phyloP scores from a whole-genome alignment of 2,888 invertebrate species.

The Drosophila longiperda region DNA sequence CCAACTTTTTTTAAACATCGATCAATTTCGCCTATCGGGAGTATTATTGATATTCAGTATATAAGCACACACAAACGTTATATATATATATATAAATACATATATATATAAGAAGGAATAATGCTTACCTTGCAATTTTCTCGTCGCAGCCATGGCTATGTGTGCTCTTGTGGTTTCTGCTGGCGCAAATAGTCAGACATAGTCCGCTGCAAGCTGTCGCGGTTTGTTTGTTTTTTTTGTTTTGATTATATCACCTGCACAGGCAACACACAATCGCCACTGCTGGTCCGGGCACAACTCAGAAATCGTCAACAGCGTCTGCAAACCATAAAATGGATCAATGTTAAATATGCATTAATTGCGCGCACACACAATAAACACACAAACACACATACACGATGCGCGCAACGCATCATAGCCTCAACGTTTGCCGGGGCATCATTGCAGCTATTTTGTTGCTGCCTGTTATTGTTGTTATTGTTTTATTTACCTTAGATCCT shows the following conservation, averaged over 20 bases:
- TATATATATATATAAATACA: background rate
- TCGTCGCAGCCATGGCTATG: slow-evolving; percentile 99
- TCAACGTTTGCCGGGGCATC: slow-evolving; percentile 28
- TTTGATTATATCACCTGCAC: slow-evolving; percentile 50
- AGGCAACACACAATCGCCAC: slow-evolving; percentile 41
- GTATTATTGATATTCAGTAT: slow-evolving; percentile 21
- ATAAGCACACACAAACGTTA: slow-evolving; percentile 1
- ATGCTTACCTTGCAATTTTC: slow-evolving; percentile 98
- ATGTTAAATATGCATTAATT: slow-evolving; percentile 49
- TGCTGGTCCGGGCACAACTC: slow-evolving; percentile 54
- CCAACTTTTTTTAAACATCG: slow-evolving; percentile 99
- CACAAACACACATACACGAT: slow-evolving; percentile 22
- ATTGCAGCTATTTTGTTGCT: slow-evolving; percentile 6
- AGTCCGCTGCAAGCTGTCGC: slow-evolving; percentile 82
- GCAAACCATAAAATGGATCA: slow-evolving; percentile 50
- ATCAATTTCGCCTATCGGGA: slow-evolving; percentile 96
- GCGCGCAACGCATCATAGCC: slow-evolving; percentile 40
- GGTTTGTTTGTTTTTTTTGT: slow-evolving; percentile 18
- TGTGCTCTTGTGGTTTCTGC: slow-evolving; percentile 86
- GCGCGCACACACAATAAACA: slow-evolving; percentile 27
- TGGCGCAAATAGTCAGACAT: slow-evolving; percentile 85
- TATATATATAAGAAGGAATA: slow-evolving; percentile 25
- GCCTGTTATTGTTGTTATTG: slow-evolving; percentile 11
- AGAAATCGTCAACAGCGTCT: slow-evolving; percentile 52
- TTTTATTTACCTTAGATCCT: slow-evolving; percentile 65